Evolutionary conservation across 2,888 invertebrate species (phyloP).

Genomic region (Gryllus longicercus): DNA sequence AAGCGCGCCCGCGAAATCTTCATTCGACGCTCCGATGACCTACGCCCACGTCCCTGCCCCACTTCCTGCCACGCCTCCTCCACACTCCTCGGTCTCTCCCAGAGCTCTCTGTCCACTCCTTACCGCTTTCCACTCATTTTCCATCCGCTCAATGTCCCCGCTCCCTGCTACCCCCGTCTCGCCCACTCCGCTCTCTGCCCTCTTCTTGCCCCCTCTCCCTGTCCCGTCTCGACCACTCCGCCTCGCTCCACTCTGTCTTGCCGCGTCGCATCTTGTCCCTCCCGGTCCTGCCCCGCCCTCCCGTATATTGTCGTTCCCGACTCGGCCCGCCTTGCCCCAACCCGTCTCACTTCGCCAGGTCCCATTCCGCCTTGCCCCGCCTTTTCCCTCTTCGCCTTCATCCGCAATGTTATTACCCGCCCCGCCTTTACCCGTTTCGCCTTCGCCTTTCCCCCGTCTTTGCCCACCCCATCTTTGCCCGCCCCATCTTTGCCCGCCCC

Average conservation of each 20-base stretch:
- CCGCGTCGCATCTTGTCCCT: not conserved
- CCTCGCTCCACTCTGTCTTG: too few relatives aligned
- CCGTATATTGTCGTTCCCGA: not conserved
- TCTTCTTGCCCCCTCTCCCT: not conserved
- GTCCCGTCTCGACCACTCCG: not conserved
- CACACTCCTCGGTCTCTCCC: not conserved
- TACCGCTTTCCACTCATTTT: too few relatives aligned
- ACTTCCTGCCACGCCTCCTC: not conserved
- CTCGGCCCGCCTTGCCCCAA: not conserved
- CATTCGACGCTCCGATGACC: too few relatives aligned
- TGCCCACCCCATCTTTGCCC: not conserved
- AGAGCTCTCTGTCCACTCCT: not conserved
- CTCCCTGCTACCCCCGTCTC: too few relatives aligned
- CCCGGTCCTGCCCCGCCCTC: not conserved
- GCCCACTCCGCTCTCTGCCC: too few relatives aligned
- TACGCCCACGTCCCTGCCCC: not conserved
- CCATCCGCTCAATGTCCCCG: too few relatives aligned
- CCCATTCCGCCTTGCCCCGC: not conserved
- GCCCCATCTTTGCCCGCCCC: not conserved
- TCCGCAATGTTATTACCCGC: too few relatives aligned
- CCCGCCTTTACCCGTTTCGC: not conserved
- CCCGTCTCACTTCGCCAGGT: not conserved
- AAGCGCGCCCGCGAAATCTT: too few relatives aligned
- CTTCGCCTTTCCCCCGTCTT: not conserved
- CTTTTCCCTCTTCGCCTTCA: not conserved